These are phyloP conservation scores for Lepeophtheirus nordmannii DNA, from an alignment of 2,888 invertebrate species.

Conservation along the genomic window DNA sequence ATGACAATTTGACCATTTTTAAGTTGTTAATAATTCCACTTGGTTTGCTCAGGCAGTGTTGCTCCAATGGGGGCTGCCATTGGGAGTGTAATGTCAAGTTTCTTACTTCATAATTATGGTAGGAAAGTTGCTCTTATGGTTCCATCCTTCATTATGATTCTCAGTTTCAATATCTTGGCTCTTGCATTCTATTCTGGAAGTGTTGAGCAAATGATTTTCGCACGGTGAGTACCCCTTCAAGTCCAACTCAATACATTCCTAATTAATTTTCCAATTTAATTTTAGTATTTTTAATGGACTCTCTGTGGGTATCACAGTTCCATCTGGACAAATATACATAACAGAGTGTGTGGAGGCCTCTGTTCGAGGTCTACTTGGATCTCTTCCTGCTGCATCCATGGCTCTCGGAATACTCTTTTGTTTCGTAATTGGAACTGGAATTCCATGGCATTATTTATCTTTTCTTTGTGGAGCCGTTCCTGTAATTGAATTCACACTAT, in stretches of 20 bases:
- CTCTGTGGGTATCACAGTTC: constrained; percentile 26
- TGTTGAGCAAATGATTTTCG: background rate
- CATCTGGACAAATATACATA: constrained; percentile 27
- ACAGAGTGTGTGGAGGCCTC: constrained; percentile 25
- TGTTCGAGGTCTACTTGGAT: constrained; percentile 26
- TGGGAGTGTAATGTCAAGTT: constrained; percentile 1
- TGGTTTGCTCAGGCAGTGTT: background rate
- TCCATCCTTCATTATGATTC: too few species aligned
- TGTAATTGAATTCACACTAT: background rate
- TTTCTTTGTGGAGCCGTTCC: constrained; percentile 7
- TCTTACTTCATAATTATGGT: background rate
- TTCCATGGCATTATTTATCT: constrained; percentile 5
- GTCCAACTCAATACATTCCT: too few species aligned
- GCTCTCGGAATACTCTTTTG: background rate
- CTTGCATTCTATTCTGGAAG: background rate
- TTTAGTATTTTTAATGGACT: too few species aligned
- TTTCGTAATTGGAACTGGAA: background rate
- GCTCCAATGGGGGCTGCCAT: background rate
- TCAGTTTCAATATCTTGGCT: background rate
- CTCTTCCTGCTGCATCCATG: constrained; percentile 25
- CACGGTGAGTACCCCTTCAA: background rate
- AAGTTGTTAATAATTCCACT: too few species aligned
- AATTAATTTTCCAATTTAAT: too few species aligned
- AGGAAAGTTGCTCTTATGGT: background rate
- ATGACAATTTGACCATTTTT: too few species aligned